phyloP scores from a whole-genome alignment of 2,113 vertebrate genomes.

The Nothoprocta perdicaria region DNA sequence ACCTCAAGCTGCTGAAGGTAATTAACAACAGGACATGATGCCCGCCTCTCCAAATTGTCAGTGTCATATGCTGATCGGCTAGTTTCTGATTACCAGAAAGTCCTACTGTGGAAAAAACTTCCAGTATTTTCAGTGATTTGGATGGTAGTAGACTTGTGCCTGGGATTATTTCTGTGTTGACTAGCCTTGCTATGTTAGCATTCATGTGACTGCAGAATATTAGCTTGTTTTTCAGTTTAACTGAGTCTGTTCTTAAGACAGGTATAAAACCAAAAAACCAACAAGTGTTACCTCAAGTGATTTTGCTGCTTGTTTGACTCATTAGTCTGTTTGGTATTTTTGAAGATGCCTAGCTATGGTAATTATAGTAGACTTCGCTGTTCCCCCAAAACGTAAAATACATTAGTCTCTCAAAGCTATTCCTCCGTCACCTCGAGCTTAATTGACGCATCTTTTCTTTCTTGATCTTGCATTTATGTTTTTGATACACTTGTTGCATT shows the following conservation, averaged over 20 bases:
- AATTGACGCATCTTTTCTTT: background rate
- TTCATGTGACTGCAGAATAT: background rate
- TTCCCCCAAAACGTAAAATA: background rate
- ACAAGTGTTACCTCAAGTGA: rapidly evolving
- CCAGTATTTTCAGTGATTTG: background rate
- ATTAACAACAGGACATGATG: background rate
- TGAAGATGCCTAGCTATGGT: background rate
- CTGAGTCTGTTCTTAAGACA: background rate
- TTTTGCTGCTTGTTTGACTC: background rate
- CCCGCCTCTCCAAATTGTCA: background rate
- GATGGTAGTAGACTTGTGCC: background rate
- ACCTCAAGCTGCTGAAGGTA: background rate
- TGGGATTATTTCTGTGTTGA: background rate
- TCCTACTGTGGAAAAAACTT: background rate
- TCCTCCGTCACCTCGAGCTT: background rate
- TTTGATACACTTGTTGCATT: background rate
- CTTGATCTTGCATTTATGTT: background rate
- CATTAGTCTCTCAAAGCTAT: background rate
- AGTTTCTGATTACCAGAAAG: background rate
- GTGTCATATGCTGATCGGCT: background rate
- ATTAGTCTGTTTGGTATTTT: background rate
- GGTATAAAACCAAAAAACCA: background rate
- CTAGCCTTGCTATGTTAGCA: background rate
- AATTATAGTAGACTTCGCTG: background rate
- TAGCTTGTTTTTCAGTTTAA: background rate